Evolutionary conservation across 2,797 vertebrate genomes (phyloP).

Genomic region (Pyrocephalus nanus): DNA sequence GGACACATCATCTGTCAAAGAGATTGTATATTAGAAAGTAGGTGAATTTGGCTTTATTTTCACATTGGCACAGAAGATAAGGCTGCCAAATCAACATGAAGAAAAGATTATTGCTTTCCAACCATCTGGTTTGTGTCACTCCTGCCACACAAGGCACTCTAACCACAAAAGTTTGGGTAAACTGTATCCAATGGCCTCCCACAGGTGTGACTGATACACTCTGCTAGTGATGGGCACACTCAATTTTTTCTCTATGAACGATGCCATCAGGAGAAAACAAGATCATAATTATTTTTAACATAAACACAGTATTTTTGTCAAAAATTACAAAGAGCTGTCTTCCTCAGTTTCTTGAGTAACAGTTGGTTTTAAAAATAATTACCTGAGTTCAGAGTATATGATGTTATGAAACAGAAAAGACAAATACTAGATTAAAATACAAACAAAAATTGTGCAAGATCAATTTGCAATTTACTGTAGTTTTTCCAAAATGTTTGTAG

Average conservation of each 20-base stretch:
- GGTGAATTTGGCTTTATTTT: not conserved
- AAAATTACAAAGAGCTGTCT: not conserved
- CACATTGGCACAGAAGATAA: not conserved
- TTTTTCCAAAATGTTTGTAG: not conserved
- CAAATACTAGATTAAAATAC: not conserved
- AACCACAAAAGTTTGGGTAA: not conserved
- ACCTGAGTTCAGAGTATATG: not conserved
- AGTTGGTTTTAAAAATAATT: not conserved
- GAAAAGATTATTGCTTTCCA: not conserved
- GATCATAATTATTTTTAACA: not conserved
- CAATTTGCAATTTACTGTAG: not conserved
- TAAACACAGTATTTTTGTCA: not conserved
- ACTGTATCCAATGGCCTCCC: not conserved
- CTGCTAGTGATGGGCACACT: not conserved
- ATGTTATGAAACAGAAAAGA: not conserved
- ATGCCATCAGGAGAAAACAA: not conserved
- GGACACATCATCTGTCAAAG: not conserved
- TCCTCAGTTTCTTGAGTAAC: not conserved
- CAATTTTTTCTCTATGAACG: not conserved
- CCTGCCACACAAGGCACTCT: not conserved
- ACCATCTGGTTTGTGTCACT: not conserved
- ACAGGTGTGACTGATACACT: not conserved
- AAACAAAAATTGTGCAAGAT: not conserved
- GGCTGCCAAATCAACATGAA: not conserved
- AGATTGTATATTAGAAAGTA: not conserved